Conservation (phyloP, 2,888 invertebrate species). For the Hirtodrosophila histrioides region DNA sequence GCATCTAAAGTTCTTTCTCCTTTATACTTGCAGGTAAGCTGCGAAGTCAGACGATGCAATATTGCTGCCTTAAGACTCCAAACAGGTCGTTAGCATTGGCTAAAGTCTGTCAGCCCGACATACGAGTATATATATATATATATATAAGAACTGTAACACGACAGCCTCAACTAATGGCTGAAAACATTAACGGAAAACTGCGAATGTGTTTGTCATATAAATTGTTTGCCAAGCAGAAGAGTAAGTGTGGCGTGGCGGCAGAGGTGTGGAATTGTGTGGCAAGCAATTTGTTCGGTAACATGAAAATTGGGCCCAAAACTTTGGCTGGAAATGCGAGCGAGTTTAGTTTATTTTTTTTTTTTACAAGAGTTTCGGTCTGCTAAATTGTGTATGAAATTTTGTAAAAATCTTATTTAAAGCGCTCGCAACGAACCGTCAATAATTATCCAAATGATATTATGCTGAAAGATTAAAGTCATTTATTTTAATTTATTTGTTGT, state of each 20-base stretch:
- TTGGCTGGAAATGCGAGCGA: conserved; percentile 18
- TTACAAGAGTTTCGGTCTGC: conserved; percentile 47
- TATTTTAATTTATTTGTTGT: conserved; percentile 58
- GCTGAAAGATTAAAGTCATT: conserved; percentile 68
- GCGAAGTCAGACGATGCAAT: conserved; percentile 6
- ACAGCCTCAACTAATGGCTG: conserved; percentile 35
- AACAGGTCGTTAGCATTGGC: no score
- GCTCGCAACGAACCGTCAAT: conserved; percentile 52
- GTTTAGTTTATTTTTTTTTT: conserved; percentile 10
- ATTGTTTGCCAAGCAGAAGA: conserved; percentile 38
- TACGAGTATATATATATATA: no score
- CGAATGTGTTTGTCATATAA: conserved; percentile 37
- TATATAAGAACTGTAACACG: conserved; percentile 23
- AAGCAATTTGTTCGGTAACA: conserved; percentile 24
- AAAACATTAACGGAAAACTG: conserved; percentile 42
- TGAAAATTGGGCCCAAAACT: conserved; percentile 20
- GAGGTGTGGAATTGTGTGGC: neutral
- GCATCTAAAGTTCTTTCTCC: conserved; percentile 19
- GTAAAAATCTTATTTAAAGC: conserved; percentile 41
- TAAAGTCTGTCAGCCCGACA: neutral
- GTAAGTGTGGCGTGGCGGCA: conserved; percentile 6
- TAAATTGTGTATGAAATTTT: conserved; percentile 43
- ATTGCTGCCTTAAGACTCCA: neutral
- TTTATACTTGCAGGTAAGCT: conserved; percentile 61
- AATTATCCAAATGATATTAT: conserved; percentile 65